Evolutionary conservation across 2,113 vertebrate species (phyloP).

Genomic region (Poecilia latipinna): DNA sequence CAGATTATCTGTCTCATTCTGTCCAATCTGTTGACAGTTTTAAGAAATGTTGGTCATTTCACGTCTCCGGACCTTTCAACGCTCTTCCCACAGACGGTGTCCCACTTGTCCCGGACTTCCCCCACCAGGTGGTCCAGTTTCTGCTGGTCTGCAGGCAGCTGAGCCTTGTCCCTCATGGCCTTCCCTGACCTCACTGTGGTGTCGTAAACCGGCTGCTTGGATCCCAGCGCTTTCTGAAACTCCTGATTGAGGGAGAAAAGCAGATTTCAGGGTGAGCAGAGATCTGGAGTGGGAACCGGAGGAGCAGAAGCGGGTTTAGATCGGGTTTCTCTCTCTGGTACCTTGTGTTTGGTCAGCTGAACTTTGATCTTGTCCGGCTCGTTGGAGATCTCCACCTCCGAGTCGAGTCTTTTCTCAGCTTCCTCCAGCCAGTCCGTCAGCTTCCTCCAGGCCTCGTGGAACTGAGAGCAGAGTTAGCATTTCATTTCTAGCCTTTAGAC

Average conservation of each 20-base stretch:
- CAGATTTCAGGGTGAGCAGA: not conserved
- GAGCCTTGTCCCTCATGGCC: slow-evolving; percentile 93
- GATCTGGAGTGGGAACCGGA: not conserved
- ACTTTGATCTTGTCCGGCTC: slow-evolving; percentile 99
- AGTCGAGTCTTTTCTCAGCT: slow-evolving; percentile 93
- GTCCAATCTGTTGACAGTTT: too few species aligned
- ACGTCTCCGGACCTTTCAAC: slow-evolving; percentile 89
- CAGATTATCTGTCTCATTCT: too few species aligned
- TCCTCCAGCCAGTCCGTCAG: slow-evolving; percentile 96
- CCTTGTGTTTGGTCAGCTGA: slow-evolving; percentile 97
- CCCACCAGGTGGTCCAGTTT: slow-evolving; percentile 93
- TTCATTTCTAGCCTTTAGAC: not conserved
- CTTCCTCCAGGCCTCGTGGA: slow-evolving; percentile 98
- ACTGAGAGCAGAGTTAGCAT: slow-evolving; percentile 73
- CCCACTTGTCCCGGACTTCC: slow-evolving; percentile 98
- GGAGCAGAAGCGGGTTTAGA: accelerated
- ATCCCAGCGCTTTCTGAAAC: slow-evolving; percentile 96
- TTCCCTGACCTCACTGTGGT: slow-evolving; percentile 93
- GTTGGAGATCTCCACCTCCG: slow-evolving; percentile 97
- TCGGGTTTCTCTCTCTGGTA: slow-evolving; percentile 40
- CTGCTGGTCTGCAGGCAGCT: slow-evolving; percentile 89
- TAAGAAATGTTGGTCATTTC: not conserved
- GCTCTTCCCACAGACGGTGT: slow-evolving; percentile 98
- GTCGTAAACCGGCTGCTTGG: slow-evolving; percentile 97
- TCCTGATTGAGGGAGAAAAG: slow-evolving; percentile 79